Conservation (phyloP, 2,797 vertebrate species). For the Lagodon rhomboides region DNA sequence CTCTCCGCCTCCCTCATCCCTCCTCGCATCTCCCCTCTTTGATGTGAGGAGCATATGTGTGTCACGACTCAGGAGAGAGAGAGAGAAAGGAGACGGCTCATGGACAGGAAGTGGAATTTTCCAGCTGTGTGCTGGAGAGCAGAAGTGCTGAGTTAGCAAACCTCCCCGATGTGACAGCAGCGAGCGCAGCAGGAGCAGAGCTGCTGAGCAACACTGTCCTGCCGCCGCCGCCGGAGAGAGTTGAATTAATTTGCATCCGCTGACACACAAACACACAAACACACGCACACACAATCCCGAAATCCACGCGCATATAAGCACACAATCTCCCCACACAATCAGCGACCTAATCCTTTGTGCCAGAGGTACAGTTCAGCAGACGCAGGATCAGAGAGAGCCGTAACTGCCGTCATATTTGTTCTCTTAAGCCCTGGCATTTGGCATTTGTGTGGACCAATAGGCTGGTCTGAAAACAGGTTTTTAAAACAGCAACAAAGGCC, state of each 20-base stretch:
- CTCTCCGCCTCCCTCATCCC: background rate
- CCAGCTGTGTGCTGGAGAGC: slow-evolving; percentile 59
- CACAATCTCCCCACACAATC: slow-evolving; percentile 59
- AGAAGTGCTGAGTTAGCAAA: slow-evolving; percentile 67
- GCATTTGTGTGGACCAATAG: slow-evolving; percentile 60
- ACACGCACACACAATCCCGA: slow-evolving; percentile 3
- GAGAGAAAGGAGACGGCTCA: slow-evolving; percentile 30
- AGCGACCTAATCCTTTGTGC: slow-evolving; percentile 62
- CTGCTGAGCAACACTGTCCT: slow-evolving; percentile 48
- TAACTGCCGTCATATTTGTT: slow-evolving; percentile 66
- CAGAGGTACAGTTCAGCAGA: slow-evolving; percentile 51
- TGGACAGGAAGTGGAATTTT: slow-evolving; percentile 70
- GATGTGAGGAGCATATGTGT: slow-evolving; percentile 62
- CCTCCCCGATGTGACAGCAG: slow-evolving; percentile 46
- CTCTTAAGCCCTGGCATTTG: slow-evolving; percentile 61
- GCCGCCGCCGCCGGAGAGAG: slow-evolving; percentile 38
- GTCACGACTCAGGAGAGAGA: slow-evolving; percentile 42
- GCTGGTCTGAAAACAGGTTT: slow-evolving; percentile 47
- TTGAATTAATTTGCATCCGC: slow-evolving; percentile 52
- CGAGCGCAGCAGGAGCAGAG: slow-evolving; percentile 27
- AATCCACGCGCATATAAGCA: slow-evolving; percentile 21
- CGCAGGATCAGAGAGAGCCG: slow-evolving; percentile 51
- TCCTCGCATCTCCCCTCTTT: slow-evolving; percentile 32
- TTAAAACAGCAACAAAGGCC: slow-evolving; percentile 67
- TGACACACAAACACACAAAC: slow-evolving; percentile 35